A percentile compares a stretch with the other conserved stretches of the same genome.
phyloP scores from a whole-genome alignment of 2,888 invertebrate genomes.

The Latrodectus elegans region DNA sequence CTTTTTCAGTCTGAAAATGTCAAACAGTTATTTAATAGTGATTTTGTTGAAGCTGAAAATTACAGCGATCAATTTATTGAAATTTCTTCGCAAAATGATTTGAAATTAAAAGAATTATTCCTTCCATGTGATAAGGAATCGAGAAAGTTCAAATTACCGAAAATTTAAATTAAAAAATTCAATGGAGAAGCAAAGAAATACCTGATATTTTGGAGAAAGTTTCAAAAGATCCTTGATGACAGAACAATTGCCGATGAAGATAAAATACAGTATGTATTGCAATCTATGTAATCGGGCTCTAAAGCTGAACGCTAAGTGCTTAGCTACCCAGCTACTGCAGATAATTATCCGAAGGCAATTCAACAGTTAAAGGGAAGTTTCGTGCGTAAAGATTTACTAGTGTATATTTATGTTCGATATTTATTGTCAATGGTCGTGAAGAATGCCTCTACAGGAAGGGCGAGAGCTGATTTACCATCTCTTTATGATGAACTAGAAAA shows the following conservation, averaged over 20 bases:
- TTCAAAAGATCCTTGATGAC: background rate
- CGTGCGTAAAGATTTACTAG: background rate
- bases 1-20: no score
- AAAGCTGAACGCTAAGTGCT: background rate
- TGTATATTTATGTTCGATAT: background rate
- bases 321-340: background rate
- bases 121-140: background rate
- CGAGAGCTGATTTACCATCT: background rate
- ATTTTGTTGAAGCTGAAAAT: no score
- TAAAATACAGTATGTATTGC: background rate
- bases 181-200: background rate
- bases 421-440: background rate
- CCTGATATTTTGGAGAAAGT: background rate
- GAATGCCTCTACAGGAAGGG: background rate
- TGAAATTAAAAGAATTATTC: no score
- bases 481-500: background rate
- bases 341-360: background rate
- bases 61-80: no score
- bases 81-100: no score
- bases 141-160: background rate
- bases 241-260: background rate
- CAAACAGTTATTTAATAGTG: no score
- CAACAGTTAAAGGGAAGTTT: background rate
- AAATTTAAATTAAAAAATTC: background rate
- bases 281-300: background rate